Base-by-base conservation (phyloP, 2,797 vertebrate genomes). In the Anguilla anguilla region DNA sequence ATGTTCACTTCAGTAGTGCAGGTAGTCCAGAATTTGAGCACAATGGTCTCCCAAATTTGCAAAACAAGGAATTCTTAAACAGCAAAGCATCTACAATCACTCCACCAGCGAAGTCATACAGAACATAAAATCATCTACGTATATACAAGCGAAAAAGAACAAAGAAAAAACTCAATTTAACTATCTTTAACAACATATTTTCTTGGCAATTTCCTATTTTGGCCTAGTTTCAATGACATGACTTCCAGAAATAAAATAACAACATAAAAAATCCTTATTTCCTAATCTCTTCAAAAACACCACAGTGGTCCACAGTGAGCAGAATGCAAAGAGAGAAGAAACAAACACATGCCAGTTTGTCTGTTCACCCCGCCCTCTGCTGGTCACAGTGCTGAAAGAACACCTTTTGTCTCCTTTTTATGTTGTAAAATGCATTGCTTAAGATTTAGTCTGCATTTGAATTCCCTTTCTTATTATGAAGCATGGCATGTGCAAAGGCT, bases 351-450 rank as follows among this genome's bases (percentile, higher is more conserved):
- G 17, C 28, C 19, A 53, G n/a, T 43, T 79, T 39, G 25, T 59
- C 35, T 88, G 51, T 72, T 61, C 51, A 88, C 69, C 6, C 83
- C 64, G 69, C 87, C 87, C 87, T 69, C 83, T 85, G 83, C 69
- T 85, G 83, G 69, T 88, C 87, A 59, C 53, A 85, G 72, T 61
- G 51, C 17, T 59, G n/a, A 85, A 84, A 25, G 25, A 35, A 87
- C 74, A 81, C 3, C 4, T 31, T 72, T 87, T 67, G 69, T 43
- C 22, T 17, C 17, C 53, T 2, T 84, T 35, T 84, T 55, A n/a
- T 6, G 13, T 31, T 51, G n/a, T 43, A 46, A 46, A 84, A 88
- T 55, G 51, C 83, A 84, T 77, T 77, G 51, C 83, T 87, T 84
- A 35, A 74, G 31, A 49, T 59, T 83, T 17, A 53, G 53, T 74